Conservation (phyloP, 1,140 invertebrate genomes). For the Thaumetopoea pityocampa region DNA sequence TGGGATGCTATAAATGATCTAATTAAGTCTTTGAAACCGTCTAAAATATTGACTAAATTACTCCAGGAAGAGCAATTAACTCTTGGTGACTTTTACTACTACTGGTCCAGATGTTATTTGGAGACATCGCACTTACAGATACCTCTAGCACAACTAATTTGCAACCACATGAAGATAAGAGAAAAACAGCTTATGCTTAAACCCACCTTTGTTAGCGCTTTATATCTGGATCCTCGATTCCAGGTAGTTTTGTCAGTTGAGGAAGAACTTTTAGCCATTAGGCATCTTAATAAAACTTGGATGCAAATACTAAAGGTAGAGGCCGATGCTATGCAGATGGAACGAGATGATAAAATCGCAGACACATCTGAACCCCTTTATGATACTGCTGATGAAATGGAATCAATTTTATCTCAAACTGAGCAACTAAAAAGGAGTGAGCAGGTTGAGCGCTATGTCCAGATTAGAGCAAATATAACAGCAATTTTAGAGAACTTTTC, state of each 20-base stretch:
- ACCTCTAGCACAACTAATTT: constrained; percentile 1
- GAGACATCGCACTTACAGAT: neutral
- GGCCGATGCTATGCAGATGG: neutral
- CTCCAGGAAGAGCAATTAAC: neutral
- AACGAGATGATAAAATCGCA: neutral
- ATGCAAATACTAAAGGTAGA: neutral
- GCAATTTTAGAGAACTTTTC: constrained; percentile 1
- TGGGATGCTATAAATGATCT: neutral
- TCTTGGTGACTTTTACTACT: neutral
- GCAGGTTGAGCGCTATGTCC: neutral
- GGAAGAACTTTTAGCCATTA: constrained; percentile 1
- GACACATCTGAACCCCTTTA: neutral
- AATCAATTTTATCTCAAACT: neutral
- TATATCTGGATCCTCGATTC: constrained; percentile 1
- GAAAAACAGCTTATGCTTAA: constrained; percentile 3
- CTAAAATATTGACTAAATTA: neutral
- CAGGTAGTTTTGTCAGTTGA: neutral
- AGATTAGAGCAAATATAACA: neutral
- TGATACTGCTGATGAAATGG: neutral
- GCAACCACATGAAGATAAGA: neutral
- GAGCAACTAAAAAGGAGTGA: neutral
- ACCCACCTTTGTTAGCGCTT: constrained; percentile 1
- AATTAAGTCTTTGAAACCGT: constrained; percentile 1
- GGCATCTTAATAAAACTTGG: neutral
- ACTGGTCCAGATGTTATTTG: constrained; percentile 1